Conservation (phyloP, 2,888 invertebrate genomes). For the Eilema sororculum region DNA sequence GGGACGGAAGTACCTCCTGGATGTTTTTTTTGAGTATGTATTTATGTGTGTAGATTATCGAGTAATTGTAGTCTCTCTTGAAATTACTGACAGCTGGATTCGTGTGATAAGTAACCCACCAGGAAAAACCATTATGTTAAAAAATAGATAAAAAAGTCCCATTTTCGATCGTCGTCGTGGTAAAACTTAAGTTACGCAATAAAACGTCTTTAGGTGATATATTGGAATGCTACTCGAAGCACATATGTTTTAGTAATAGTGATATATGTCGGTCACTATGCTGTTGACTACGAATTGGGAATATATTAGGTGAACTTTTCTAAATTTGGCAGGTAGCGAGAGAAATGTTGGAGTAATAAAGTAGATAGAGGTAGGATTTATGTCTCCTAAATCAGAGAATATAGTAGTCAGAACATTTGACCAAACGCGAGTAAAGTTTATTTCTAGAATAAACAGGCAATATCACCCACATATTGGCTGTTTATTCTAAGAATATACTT, state of each 20-base stretch:
- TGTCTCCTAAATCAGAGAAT: background rate
- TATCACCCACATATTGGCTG: too few species aligned
- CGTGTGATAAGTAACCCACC: background rate
- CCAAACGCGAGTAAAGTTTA: too few species aligned
- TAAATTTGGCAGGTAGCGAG: background rate
- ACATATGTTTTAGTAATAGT: background rate
- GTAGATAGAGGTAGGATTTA: background rate
- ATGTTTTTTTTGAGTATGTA: too few species aligned
- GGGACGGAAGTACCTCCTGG: too few species aligned
- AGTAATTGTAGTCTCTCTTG: background rate
- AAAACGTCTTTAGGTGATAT: slow-evolving; percentile 7
- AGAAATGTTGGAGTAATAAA: background rate
- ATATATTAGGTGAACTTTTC: background rate
- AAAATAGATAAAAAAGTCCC: slow-evolving; percentile 1
- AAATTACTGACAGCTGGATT: background rate
- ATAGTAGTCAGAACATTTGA: background rate
- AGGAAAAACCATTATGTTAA: slow-evolving; percentile 1
- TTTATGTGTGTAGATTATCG: too few species aligned
- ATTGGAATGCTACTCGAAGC: slow-evolving; percentile 13
- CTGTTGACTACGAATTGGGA: background rate
- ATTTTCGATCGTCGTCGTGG: background rate
- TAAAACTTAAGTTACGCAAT: background rate
- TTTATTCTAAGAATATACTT: too few species aligned
- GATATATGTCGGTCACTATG: too few species aligned
- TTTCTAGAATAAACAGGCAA: too few species aligned